A percentile compares a stretch with the other conserved stretches of the same genome.
phyloP scores from a whole-genome alignment of 2,888 invertebrate species.

The Lobophora halterata region DNA sequence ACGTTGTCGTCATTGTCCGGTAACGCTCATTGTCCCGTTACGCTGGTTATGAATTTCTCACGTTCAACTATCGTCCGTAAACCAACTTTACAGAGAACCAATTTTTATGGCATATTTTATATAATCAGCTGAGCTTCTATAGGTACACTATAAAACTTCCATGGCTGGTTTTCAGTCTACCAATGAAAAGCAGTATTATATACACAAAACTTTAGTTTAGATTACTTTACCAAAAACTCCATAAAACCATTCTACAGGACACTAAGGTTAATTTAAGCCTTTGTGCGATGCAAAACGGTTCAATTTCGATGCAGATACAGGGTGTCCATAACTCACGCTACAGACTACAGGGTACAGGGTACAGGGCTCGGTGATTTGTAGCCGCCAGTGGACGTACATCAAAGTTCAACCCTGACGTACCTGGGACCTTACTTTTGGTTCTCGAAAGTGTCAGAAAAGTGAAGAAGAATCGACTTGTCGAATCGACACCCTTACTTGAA shows the following conservation, averaged over 20 bases:
- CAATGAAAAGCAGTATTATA: too few relatives aligned
- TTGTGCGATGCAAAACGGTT: slow-evolving; percentile 14
- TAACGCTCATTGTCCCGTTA: too few relatives aligned
- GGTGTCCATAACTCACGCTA: slow-evolving; percentile 39
- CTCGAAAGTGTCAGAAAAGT: slow-evolving; percentile 1
- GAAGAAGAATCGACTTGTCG: not conserved
- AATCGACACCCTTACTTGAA: slow-evolving; percentile 2
- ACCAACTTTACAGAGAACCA: too few relatives aligned
- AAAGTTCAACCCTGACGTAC: slow-evolving; percentile 41
- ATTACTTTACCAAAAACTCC: slow-evolving; percentile 1
- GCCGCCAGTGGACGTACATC: slow-evolving; percentile 38
- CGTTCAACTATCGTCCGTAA: too few relatives aligned
- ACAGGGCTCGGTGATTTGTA: slow-evolving; percentile 47
- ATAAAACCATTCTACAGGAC: not conserved
- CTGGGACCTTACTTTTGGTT: slow-evolving; percentile 34
- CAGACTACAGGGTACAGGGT: too few relatives aligned
- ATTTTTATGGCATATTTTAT: too few relatives aligned
- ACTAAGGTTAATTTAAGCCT: slow-evolving; percentile 14
- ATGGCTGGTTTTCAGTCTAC: too few relatives aligned
- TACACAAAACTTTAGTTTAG: not conserved
- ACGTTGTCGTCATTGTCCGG: too few relatives aligned
- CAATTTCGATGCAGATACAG: slow-evolving; percentile 29
- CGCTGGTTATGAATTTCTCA: too few relatives aligned
- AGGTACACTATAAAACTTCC: too few relatives aligned
- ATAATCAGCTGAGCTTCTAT: too few relatives aligned